phyloP scores from a whole-genome alignment of 2,888 invertebrate genomes.

The Corbicula japonica region DNA sequence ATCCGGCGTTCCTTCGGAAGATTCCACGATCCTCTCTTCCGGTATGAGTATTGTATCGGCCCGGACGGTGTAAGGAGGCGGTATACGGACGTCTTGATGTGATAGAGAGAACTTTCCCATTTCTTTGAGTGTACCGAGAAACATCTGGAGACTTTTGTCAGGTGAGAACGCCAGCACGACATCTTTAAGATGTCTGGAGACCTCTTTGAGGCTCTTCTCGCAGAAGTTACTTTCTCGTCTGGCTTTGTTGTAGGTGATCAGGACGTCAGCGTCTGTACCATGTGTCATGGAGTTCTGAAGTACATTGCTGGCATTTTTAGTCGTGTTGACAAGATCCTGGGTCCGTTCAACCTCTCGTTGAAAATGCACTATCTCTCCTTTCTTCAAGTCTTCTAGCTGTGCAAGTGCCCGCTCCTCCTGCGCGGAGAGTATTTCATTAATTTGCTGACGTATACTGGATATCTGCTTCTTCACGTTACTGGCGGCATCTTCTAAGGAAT shows the following conservation, averaged over 20 bases:
- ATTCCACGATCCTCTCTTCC: constrained; percentile 57
- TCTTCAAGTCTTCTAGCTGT: constrained; percentile 65
- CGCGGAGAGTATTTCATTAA: constrained; percentile 65
- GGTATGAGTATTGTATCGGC: constrained; percentile 69
- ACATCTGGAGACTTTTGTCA: constrained; percentile 65
- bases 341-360: constrained; percentile 64
- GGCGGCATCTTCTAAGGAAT: constrained; percentile 61
- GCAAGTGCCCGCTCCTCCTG: constrained; percentile 66
- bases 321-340: constrained; percentile 66
- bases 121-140: constrained; percentile 67
- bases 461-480: constrained; percentile 67
- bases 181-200: constrained; percentile 61
- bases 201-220: constrained; percentile 67
- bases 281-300: constrained; percentile 68
- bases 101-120: constrained; percentile 70
- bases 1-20: constrained; percentile 32
- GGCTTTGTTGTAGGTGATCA: constrained; percentile 66
- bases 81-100: constrained; percentile 63
- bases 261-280: constrained; percentile 66
- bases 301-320: constrained; percentile 65
- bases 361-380: constrained; percentile 60
- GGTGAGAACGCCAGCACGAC: constrained; percentile 66
- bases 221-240: constrained; percentile 63
- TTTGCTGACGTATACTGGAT: constrained; percentile 65
- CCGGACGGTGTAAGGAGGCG: constrained; percentile 68